Evolutionary conservation across 2,888 invertebrate genomes (phyloP).

Genomic region (Pachydiplax longipennis): DNA sequence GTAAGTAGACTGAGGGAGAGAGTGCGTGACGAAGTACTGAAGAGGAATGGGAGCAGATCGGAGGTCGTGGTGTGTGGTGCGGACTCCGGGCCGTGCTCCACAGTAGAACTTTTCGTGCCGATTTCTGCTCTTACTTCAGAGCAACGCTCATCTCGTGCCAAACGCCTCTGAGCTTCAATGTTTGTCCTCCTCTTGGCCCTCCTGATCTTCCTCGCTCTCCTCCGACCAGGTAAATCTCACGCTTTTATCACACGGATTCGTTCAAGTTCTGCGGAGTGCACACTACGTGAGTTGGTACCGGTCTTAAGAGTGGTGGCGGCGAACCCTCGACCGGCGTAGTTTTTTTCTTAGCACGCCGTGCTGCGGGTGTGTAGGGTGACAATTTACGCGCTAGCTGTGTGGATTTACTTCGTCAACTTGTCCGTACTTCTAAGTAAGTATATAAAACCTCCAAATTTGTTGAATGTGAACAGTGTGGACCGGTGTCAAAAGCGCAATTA

Average conservation of each 20-base stretch:
- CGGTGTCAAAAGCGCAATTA: too few species aligned
- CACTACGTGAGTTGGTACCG: too few species aligned
- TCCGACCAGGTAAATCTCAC: background rate
- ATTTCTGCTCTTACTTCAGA: background rate
- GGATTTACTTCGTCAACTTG: too few species aligned
- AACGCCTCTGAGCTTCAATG: background rate
- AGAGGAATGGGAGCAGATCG: background rate
- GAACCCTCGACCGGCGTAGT: too few species aligned
- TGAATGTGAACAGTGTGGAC: too few species aligned
- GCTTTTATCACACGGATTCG: background rate
- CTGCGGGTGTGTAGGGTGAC: too few species aligned
- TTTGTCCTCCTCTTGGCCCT: background rate
- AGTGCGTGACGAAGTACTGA: background rate
- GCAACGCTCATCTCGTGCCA: background rate
- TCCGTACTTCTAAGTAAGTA: too few species aligned
- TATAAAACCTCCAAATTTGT: too few species aligned
- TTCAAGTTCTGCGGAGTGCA: too few species aligned
- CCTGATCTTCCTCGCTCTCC: background rate
- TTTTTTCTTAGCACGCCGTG: too few species aligned
- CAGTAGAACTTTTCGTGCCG: background rate
- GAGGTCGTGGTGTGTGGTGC: background rate
- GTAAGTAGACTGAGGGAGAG: background rate
- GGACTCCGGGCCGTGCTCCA: background rate
- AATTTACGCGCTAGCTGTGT: too few species aligned
- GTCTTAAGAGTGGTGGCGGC: too few species aligned